Conservation (phyloP, 1,140 invertebrate genomes). For the Cotesia glomerata region DNA sequence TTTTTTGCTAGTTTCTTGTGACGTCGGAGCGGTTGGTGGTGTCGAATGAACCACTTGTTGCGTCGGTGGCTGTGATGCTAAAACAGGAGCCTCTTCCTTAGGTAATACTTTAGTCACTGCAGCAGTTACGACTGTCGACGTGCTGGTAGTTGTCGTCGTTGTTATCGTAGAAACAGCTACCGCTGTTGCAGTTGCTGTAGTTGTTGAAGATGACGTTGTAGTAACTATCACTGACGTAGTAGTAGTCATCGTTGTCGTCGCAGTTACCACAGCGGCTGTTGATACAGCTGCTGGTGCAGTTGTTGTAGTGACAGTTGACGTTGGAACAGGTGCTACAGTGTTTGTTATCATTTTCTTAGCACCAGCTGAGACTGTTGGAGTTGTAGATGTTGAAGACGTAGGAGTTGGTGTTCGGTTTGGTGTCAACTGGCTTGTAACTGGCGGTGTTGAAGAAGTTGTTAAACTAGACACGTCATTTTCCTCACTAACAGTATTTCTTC, state of each 20-base stretch:
- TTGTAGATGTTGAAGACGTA: neutral
- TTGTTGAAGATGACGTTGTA: neutral
- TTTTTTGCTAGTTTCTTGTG: conserved; percentile 62
- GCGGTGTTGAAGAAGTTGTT: conserved; percentile 45
- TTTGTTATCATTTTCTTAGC: conserved; percentile 2
- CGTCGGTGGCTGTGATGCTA: conserved; percentile 19
- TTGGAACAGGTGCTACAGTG: conserved; percentile 25
- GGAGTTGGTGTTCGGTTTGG: neutral
- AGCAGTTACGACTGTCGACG: neutral
- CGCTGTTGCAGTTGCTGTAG: conserved; percentile 24
- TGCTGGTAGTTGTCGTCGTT: neutral
- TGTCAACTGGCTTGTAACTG: conserved; percentile 48
- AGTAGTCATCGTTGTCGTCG: conserved; percentile 33
- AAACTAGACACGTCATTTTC: conserved; percentile 48
- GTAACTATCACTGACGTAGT: conserved; percentile 31
- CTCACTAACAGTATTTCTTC: conserved; percentile 50
- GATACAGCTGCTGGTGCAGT: conserved; percentile 11
- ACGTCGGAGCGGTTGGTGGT: conserved; percentile 51
- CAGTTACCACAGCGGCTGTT: conserved; percentile 1
- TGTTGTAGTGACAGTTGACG: conserved; percentile 24
- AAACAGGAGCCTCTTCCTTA: conserved; percentile 17
- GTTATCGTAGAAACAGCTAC: neutral
- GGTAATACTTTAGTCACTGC: neutral
- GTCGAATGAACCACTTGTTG: conserved; percentile 41
- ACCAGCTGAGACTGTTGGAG: conserved; percentile 28